Evolutionary conservation across 2,113 vertebrate species (phyloP).

Genomic region (Caretta caretta): DNA sequence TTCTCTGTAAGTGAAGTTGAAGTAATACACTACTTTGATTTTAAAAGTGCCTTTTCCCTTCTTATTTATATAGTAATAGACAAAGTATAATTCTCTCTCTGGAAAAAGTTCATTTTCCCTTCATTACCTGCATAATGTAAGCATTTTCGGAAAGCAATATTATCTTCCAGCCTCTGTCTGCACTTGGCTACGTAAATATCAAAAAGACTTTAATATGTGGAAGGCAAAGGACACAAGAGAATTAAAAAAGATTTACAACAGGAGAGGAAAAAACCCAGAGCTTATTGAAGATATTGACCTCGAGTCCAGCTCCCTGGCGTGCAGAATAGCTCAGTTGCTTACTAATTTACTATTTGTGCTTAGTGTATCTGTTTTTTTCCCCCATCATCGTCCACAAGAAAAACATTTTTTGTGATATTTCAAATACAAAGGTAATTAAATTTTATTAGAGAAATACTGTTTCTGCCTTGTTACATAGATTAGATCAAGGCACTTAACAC

Average conservation of each 20-base stretch:
- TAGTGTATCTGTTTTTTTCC: neutral
- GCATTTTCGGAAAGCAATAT: neutral
- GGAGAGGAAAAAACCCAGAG: neutral
- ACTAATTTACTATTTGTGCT: conserved; percentile 39
- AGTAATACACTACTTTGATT: neutral
- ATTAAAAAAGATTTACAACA: conserved; percentile 4
- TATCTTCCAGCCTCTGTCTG: neutral
- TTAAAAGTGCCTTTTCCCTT: neutral
- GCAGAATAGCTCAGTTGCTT: neutral
- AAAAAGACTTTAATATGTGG: conserved; percentile 40
- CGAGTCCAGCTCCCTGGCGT: neutral
- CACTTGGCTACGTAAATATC: conserved; percentile 43
- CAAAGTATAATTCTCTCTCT: neutral
- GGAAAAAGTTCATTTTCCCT: neutral
- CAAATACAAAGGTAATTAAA: conserved; percentile 35
- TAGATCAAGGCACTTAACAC: neutral
- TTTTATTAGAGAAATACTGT: neutral
- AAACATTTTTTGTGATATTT: conserved; percentile 30
- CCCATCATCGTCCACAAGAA: conserved; percentile 5
- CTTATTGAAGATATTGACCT: conserved; percentile 2
- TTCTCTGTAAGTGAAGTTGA: neutral
- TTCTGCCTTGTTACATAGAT: conserved; percentile 7
- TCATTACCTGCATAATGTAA: neutral
- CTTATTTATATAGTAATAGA: neutral
- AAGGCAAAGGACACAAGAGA: conserved; percentile 46